phyloP scores from a whole-genome alignment of 2,797 vertebrate genomes.

The Threskiornis aethiopicus region DNA sequence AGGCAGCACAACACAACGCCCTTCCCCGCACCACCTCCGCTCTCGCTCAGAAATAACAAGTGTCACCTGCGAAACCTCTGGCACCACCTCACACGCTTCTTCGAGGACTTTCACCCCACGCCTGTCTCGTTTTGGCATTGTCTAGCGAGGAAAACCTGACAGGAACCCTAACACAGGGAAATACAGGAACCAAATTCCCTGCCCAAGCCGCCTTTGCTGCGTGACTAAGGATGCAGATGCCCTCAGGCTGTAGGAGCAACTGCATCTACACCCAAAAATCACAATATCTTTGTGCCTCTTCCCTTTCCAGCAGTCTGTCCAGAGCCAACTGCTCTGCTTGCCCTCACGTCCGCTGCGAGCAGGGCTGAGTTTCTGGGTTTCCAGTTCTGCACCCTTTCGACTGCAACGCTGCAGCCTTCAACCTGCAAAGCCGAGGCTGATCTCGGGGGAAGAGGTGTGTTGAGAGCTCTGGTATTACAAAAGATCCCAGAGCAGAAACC shows the following conservation, averaged over 20 bases:
- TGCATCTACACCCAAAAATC: neutral
- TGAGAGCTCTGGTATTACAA: neutral
- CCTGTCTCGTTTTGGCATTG: neutral
- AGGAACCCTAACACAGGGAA: neutral
- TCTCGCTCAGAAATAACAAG: neutral
- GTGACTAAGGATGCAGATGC: neutral
- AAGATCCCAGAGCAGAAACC: neutral
- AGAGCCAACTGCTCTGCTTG: neutral
- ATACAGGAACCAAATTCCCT: neutral
- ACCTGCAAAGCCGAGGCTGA: neutral
- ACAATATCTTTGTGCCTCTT: neutral
- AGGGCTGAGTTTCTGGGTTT: neutral
- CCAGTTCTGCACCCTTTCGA: neutral
- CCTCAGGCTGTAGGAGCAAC: neutral
- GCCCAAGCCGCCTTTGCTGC: neutral
- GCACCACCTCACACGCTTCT: neutral
- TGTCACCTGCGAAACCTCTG: neutral
- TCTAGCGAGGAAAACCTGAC: neutral
- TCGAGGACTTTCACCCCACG: neutral
- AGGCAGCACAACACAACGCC: neutral
- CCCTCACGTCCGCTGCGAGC: rapidly evolving
- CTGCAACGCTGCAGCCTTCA: neutral
- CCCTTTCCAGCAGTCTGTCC: neutral
- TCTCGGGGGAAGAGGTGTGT: neutral
- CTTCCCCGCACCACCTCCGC: neutral